phyloP scores from a whole-genome alignment of 2,888 invertebrate species.

The Eristalis arbustorum region DNA sequence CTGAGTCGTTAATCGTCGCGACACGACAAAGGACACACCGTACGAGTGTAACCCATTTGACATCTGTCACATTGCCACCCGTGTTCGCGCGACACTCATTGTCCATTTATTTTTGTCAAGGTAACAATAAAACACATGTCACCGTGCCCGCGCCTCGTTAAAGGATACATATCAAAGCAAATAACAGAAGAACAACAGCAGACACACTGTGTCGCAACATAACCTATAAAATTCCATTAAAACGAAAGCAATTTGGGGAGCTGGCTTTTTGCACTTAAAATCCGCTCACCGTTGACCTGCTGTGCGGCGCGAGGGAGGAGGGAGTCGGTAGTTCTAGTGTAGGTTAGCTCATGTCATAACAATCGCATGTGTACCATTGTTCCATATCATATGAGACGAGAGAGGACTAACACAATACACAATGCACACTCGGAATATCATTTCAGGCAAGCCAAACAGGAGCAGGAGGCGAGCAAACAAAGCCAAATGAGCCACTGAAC shows the following conservation, averaged over 20 bases:
- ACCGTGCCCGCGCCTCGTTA: background rate
- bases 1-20: background rate
- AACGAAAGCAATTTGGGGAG: constrained; percentile 47
- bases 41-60: constrained; percentile 29
- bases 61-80: constrained; percentile 24
- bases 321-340: background rate
- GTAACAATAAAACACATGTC: constrained; percentile 37
- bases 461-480: background rate
- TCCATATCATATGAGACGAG: constrained; percentile 22
- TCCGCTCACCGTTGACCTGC: constrained; percentile 21
- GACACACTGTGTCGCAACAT: constrained; percentile 18
- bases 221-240: constrained; percentile 61
- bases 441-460: constrained; percentile 1
- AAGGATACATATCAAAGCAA: constrained; percentile 33
- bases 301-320: background rate
- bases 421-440: constrained; percentile 11
- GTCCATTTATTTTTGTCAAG: constrained; percentile 42
- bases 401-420: background rate
- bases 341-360: constrained; percentile 17
- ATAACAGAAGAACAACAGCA: background rate
- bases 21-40: background rate
- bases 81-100: background rate
- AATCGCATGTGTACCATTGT: constrained; percentile 26
- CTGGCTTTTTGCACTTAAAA: constrained; percentile 36
- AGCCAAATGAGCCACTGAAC: constrained; percentile 23